Evolutionary conservation across 1,140 invertebrate genomes (phyloP).

Genomic region (Chironomus striatipennis): DNA sequence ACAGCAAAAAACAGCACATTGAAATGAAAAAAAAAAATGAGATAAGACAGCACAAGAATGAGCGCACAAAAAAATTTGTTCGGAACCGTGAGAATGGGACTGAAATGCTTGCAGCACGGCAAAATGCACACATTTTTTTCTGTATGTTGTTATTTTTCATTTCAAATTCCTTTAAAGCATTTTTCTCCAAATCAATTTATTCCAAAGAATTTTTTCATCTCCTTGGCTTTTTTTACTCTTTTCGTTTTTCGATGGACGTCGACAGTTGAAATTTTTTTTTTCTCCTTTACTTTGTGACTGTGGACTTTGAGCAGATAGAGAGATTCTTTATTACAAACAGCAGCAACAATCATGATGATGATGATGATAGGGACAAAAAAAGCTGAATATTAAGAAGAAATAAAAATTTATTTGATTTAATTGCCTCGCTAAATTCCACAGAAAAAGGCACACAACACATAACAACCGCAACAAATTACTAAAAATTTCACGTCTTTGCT

Average conservation of each 20-base stretch:
- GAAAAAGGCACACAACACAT: background rate
- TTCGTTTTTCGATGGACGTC: too few species aligned
- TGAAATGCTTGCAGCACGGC: constrained; percentile 2
- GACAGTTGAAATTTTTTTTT: background rate
- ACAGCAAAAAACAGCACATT: background rate
- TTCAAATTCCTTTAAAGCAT: constrained; percentile 7
- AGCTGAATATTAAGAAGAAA: too few species aligned
- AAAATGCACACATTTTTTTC: constrained; percentile 16
- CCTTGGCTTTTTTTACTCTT: constrained; percentile 3
- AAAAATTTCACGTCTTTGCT: background rate
- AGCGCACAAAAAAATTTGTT: constrained; percentile 9
- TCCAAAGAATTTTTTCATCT: background rate
- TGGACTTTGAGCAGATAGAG: background rate
- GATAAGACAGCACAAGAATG: constrained; percentile 16
- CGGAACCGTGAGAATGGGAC: constrained; percentile 19
- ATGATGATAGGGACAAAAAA: too few species aligned
- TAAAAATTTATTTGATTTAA: background rate
- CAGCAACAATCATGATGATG: too few species aligned
- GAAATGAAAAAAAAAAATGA: background rate
- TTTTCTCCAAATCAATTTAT: constrained; percentile 24
- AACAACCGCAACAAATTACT: constrained; percentile 1
- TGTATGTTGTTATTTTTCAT: constrained; percentile 15
- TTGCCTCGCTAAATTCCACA: constrained; percentile 6
- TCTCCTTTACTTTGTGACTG: constrained; percentile 4
- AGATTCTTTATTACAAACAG: background rate